Conservation (phyloP, 2,113 vertebrate species). For the Nipponia nippon region DNA sequence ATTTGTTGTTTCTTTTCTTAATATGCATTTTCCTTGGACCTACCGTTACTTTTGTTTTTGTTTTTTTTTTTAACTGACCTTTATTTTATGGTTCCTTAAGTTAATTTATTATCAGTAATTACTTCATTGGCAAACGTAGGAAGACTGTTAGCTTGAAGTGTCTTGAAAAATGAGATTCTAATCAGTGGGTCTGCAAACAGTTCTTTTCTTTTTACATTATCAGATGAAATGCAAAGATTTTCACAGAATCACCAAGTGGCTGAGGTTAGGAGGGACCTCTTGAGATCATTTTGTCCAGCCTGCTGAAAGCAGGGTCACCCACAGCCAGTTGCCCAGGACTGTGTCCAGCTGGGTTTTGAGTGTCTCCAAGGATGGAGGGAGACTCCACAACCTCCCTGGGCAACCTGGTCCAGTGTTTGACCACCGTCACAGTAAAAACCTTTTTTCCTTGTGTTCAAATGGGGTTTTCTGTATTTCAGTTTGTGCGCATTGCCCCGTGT, state of each 20-base stretch:
- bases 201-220: background rate
- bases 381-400: background rate
- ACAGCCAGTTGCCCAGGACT: background rate
- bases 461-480: background rate
- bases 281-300: background rate
- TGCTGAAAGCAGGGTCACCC: background rate
- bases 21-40: background rate
- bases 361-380: background rate
- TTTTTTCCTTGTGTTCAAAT: background rate
- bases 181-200: fast-evolving
- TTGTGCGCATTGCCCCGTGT: background rate
- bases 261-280: background rate
- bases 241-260: background rate
- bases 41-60: background rate
- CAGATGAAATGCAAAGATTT: background rate
- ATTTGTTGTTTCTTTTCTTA: background rate
- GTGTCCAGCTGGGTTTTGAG: background rate
- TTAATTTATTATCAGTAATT: background rate
- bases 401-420: background rate
- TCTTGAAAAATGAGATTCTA: background rate
- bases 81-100: background rate
- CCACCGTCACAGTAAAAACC: background rate
- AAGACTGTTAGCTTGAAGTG: background rate
- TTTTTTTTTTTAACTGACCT: background rate
- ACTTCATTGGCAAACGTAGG: background rate